These are phyloP conservation scores for Patiria miniata DNA, from an alignment of 35 echinoderm and acorn worm genomes.

Conservation along the genomic window DNA sequence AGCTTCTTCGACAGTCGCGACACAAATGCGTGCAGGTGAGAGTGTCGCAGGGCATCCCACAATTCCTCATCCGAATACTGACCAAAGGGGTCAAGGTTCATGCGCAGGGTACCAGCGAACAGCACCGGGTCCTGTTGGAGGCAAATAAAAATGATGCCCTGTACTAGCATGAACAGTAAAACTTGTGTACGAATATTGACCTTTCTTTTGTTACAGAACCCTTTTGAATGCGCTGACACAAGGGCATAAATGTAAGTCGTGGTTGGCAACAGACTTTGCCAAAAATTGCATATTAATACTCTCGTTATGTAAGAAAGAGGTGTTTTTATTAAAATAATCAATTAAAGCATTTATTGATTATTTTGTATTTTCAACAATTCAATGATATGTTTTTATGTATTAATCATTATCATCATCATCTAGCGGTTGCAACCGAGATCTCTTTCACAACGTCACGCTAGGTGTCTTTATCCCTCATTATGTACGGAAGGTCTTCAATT, in stretches of 20 bases:
- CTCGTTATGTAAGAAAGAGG: too few species aligned
- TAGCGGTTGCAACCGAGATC: too few species aligned
- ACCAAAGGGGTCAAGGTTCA: conserved; percentile 95
- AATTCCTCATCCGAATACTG: conserved; percentile 75
- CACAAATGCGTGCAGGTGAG: conserved; percentile 77
- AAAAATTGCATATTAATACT: too few species aligned
- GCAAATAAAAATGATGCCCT: neutral
- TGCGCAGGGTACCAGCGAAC: conserved; percentile 79
- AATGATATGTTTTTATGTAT: too few species aligned
- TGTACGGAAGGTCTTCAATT: too few species aligned
- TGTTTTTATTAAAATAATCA: neutral
- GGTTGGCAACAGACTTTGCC: neutral
- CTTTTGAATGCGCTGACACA: neutral
- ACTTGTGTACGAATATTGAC: neutral
- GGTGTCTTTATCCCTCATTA: too few species aligned
- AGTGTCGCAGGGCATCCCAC: conserved; percentile 73
- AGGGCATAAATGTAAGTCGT: neutral
- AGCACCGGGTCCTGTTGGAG: conserved; percentile 64
- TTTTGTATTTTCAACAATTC: too few species aligned
- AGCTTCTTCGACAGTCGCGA: conserved; percentile 67
- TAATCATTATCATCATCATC: too few species aligned
- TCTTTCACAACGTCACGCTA: too few species aligned
- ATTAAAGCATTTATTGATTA: neutral
- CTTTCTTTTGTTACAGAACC: neutral
- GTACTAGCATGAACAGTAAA: neutral